These are phyloP conservation scores for Porites lutea DNA, from an alignment of 64 coral and sea anemone genomes.

Conservation along the genomic window DNA sequence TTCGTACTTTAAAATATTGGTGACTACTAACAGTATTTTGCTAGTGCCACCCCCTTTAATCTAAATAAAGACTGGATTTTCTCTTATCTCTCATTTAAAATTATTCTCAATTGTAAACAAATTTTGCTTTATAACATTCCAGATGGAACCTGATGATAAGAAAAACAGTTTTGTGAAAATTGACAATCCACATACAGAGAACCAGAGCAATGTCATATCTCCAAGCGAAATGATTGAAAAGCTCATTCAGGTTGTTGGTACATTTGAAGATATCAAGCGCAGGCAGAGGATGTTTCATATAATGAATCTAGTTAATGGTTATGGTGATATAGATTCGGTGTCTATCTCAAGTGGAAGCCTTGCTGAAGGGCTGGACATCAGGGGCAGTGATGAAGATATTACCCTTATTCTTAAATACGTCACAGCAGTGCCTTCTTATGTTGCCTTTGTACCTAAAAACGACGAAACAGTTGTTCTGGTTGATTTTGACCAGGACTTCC, in stretches of 20 bases:
- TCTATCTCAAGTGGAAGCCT: constrained; percentile 44
- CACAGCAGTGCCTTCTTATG: constrained; percentile 19
- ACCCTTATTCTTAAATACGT: constrained; percentile 23
- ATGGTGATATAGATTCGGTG: constrained; percentile 45
- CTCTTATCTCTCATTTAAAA: too few species aligned
- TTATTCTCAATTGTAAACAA: too few species aligned
- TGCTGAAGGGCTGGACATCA: constrained; percentile 21
- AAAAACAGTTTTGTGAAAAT: too few species aligned
- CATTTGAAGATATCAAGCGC: constrained; percentile 1
- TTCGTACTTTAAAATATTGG: too few species aligned
- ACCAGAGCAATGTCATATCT: too few species aligned
- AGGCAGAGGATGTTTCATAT: constrained; percentile 23
- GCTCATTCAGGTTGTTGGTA: constrained; percentile 18
- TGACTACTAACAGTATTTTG: too few species aligned
- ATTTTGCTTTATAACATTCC: too few species aligned
- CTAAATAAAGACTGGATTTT: too few species aligned
- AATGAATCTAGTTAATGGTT: constrained; percentile 27
- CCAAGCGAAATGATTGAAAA: not conserved
- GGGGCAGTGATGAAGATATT: constrained; percentile 39
- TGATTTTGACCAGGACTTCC: not conserved
- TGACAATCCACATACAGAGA: too few species aligned
- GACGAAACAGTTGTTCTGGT: constrained; percentile 29
- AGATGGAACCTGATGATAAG: too few species aligned
- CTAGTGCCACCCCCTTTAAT: too few species aligned
- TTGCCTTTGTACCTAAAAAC: not conserved